Evolutionary conservation across 2,797 vertebrate species (phyloP), one percentile per base, ranked within the genome.

Genomic region (Hoplostethus atlanticus): DNA sequence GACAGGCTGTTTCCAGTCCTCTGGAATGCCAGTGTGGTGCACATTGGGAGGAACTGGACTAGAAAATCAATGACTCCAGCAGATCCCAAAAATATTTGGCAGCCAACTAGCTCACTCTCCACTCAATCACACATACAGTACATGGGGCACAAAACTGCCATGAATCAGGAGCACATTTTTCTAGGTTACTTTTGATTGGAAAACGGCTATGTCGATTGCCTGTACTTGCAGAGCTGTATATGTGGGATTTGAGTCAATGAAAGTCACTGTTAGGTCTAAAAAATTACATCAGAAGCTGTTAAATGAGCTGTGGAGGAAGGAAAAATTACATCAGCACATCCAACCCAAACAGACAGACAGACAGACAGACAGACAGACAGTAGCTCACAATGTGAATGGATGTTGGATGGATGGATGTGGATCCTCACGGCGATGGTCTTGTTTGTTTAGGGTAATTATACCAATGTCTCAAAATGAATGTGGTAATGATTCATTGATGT

Each of bases 31-130:
- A 77, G 82, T 61, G 71, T 81, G 84, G 69, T 82, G 71, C 83
- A 88, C 73, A 91, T 84, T 88, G 77, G 80, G 75, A 80, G 84
- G 85, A 93, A 91, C 73, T 91, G 89, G 91, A 85, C 88, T 84
- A 89, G 91, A 93, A 93, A 93, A 91, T 92, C 87, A 80, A 64
- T 85, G 85, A 90, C 59, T 85, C 77, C 72, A 58, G 72, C 74
- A 58, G 78, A 87, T 84, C 80, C 79, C 69, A 31, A 89, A 90
- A 86, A 79, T 83, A 81, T 73, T 76, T 83, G 75, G 81, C 87
- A 88, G 85, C 72, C 82, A 53, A 54, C 6, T 64, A 81, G 71
- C 60, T 64, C 4, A 6, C 47, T 38, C 78, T 67, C 70, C 40
- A 16, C 56, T 77, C 65, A 28, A 30, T 71, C 78, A 68, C 71